These are phyloP conservation scores for Chironomus riparius DNA, from an alignment of 2,888 invertebrate genomes.

Conservation along the genomic window DNA sequence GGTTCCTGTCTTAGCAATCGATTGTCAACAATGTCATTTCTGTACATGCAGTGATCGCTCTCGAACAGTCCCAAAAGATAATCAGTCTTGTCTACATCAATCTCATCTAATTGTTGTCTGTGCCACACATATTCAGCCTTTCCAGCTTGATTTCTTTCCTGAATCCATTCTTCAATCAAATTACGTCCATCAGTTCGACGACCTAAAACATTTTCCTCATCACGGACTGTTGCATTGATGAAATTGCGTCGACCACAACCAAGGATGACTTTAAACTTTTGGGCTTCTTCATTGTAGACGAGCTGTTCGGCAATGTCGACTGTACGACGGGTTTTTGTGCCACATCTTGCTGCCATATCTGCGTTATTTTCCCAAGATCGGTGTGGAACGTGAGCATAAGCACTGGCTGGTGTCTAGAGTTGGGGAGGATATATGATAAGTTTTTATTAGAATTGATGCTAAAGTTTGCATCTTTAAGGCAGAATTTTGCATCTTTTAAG, in stretches of 20 bases:
- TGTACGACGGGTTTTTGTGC: conserved; percentile 37
- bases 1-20: conserved; percentile 48
- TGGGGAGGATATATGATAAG: too few relatives aligned
- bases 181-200: conserved; percentile 53
- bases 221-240: conserved; percentile 46
- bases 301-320: conserved; percentile 67
- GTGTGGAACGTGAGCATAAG: conserved; percentile 55
- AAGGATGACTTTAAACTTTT: conserved; percentile 61
- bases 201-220: conserved; percentile 47
- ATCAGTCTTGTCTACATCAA: conserved; percentile 45
- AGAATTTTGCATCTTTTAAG: neutral
- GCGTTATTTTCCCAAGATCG: conserved; percentile 64
- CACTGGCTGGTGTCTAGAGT: conserved; percentile 48
- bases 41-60: conserved; percentile 58
- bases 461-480: too few relatives aligned
- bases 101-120: conserved; percentile 42
- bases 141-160: conserved; percentile 41
- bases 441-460: too few relatives aligned
- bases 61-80: conserved; percentile 59
- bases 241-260: conserved; percentile 67
- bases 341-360: conserved; percentile 44
- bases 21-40: conserved; percentile 47
- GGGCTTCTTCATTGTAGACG: conserved; percentile 55
- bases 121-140: conserved; percentile 45
- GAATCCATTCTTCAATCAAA: conserved; percentile 58